Percentiles rank a stretch among this genome's conserved stretches.
Conservation (phyloP, 2,113 vertebrate species). For the crab-eating macaque (Macaca fascicularis) region T2T-MFA8v1.1 NC_088375.1:72785501-72786000, state of each 20-base stretch:
- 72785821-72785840: neutral
- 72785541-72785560: neutral
- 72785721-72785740: neutral
- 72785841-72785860: neutral
- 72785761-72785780: neutral
- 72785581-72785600: too few species aligned
- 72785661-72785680: fast-evolving
- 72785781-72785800: neutral
- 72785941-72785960: neutral
- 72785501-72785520: neutral
- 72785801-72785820: neutral
- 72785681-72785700: too few species aligned
- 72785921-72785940: neutral
- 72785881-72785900: neutral
- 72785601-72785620: too few species aligned
- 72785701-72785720: too few species aligned
- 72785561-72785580: neutral
- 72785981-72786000: too few species aligned
- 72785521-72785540: neutral
- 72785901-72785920: neutral
- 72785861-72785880: neutral
- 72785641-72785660: too few species aligned
- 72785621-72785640: too few species aligned
- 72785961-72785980: neutral
- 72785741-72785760: neutral